Base-by-base conservation (phyloP, 2,797 vertebrate genomes). In the Cercopithecus diana region DNA sequence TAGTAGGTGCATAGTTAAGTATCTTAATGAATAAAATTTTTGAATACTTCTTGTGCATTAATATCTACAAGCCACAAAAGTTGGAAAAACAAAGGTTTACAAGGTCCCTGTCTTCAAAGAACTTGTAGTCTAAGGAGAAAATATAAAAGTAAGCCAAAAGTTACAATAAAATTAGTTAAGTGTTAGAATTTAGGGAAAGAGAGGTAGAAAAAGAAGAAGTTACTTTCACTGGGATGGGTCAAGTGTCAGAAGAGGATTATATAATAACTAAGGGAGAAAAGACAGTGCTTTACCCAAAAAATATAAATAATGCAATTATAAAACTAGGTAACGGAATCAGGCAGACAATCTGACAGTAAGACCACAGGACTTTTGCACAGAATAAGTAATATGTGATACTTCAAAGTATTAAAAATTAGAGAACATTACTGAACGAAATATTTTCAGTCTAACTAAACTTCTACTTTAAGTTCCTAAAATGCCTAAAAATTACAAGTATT, bases 371-470 rank as follows among this genome's bases (percentile, higher is more conserved):
- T 80, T 80, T 41, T 87, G 52, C 39, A 83, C 10, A 89, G 33
- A 89, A 79, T 88, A 90, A 90, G 5, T 39, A 86, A 20, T 61
- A 94, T 70, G 9, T 76, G 67, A 93, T 70, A 81, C 20, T 77
- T 39, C 19, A 81, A 95, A 88, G 6, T 19, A 52, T 45, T 86
- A 87, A 77, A 67, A 45, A 55, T 86, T 48, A 84, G 28, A 75
- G 67, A 80, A 14, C 20, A 93, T 72, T 28, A 87, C 2, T 50
- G 36, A 90, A 82, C 13, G 5, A 88, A 52, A 12, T 82, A 77
- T 39, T 96, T 93, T 94, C 79, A 84, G 15, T 79, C 24, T 77
- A 88, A 82, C 7, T 88, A 67, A 84, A 90, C 61, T 90, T 95
- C 39, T 7, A 94, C 57, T 89, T 26, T 17, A 93, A 85, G 22